Evolutionary conservation across 1,140 invertebrate genomes (phyloP).

Genomic region (Aphaenogaster rudis): DNA sequence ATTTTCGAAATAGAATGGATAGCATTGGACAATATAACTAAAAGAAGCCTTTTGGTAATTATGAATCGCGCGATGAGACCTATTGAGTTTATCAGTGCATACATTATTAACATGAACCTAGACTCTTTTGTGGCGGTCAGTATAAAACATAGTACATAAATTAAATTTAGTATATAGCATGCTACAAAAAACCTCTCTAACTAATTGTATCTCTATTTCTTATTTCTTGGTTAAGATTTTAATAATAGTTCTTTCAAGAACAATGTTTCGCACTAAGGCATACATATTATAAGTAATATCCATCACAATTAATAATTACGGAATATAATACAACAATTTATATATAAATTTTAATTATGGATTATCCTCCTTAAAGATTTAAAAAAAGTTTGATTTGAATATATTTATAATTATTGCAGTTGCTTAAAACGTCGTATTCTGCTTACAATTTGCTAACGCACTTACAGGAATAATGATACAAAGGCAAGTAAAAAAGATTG

Average conservation of each 20-base stretch:
- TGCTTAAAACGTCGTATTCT: slow-evolving; percentile 6
- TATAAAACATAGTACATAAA: slow-evolving; percentile 12
- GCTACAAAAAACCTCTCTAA: background rate
- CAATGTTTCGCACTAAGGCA: no score
- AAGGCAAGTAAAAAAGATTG: background rate
- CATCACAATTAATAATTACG: background rate
- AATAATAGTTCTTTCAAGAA: no score
- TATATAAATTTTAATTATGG: background rate
- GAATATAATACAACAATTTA: background rate
- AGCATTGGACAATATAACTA: slow-evolving; percentile 41
- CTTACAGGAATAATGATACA: background rate
- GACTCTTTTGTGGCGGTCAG: slow-evolving; percentile 70
- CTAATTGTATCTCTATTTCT: no score
- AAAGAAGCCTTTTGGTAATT: slow-evolving; percentile 61
- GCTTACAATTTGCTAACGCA: background rate
- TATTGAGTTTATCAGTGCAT: slow-evolving; percentile 61
- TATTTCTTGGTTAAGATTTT: background rate
- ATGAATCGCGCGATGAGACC: slow-evolving; percentile 66
- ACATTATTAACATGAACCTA: slow-evolving; percentile 63
- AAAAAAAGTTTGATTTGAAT: background rate
- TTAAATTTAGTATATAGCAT: background rate
- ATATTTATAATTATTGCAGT: slow-evolving; percentile 3
- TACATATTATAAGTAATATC: background rate
- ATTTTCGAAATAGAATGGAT: slow-evolving; percentile 71
- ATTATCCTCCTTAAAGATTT: background rate